Evolutionary conservation across 2,888 invertebrate genomes (phyloP).

Genomic region (Philereme transversata): DNA sequence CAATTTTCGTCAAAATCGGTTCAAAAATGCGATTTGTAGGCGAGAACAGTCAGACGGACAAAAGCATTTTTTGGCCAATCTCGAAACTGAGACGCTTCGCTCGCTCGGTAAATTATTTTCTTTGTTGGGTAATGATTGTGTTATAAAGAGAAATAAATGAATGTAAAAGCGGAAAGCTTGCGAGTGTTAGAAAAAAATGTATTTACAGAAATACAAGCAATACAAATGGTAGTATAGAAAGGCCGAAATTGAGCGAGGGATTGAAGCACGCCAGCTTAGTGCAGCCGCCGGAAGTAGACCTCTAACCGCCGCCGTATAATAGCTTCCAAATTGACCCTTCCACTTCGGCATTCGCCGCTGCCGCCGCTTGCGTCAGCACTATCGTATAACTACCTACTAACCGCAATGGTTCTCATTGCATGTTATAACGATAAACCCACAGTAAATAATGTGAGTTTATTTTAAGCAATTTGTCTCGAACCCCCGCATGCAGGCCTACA

Average conservation of each 20-base stretch:
- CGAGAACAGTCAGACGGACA: no score
- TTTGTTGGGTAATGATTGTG: no score
- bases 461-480: slow-evolving; percentile 43
- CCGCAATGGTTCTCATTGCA: slow-evolving; percentile 19
- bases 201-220: slow-evolving; percentile 52
- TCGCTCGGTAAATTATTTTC: no score
- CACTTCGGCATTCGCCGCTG: slow-evolving; percentile 59
- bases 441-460: slow-evolving; percentile 19
- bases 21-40: no score
- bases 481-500: slow-evolving; percentile 40
- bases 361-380: slow-evolving; percentile 54
- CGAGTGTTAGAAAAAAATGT: slow-evolving; percentile 32
- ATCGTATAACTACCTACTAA: slow-evolving; percentile 41
- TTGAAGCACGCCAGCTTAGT: slow-evolving; percentile 79
- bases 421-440: slow-evolving; percentile 22
- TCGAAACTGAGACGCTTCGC: no score
- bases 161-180: slow-evolving; percentile 1
- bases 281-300: slow-evolving; percentile 82
- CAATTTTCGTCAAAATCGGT: no score
- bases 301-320: slow-evolving; percentile 80
- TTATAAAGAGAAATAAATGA: no score
- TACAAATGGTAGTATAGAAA: slow-evolving; percentile 71
- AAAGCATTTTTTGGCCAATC: no score
- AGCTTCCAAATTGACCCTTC: slow-evolving; percentile 81
- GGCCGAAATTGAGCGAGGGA: slow-evolving; percentile 77